Conservation (phyloP, 2,797 vertebrate genomes). For the Anableps anableps region DNA sequence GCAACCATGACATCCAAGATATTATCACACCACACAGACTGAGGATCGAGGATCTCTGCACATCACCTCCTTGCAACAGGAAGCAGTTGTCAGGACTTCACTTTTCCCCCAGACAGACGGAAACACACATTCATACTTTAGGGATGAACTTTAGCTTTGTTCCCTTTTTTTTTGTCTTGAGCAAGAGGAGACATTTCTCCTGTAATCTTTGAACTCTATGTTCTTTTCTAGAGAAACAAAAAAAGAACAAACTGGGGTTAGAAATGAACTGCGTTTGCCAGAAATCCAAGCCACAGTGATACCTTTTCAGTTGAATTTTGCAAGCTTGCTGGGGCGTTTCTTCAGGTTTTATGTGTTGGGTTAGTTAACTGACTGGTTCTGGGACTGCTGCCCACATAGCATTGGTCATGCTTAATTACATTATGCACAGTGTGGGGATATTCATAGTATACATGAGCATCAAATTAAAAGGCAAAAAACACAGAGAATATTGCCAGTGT, state of each 20-base stretch:
- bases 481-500: slow-evolving; percentile 72
- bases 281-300: background rate
- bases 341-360: slow-evolving; percentile 83
- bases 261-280: background rate
- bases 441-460: slow-evolving; percentile 71
- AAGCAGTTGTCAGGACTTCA: slow-evolving; percentile 20
- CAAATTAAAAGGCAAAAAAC: slow-evolving; percentile 66
- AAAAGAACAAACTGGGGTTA: slow-evolving; percentile 1
- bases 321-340: slow-evolving; percentile 59
- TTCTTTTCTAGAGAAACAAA: background rate
- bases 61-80: slow-evolving; percentile 7
- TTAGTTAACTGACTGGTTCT: slow-evolving; percentile 74
- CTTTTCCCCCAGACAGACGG: slow-evolving; percentile 25
- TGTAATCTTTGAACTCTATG: slow-evolving; percentile 28
- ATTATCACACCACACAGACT: background rate
- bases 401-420: slow-evolving; percentile 86
- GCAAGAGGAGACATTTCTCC: slow-evolving; percentile 48
- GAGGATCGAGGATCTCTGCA: background rate
- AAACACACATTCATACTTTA: slow-evolving; percentile 10
- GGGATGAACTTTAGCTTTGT: slow-evolving; percentile 42
- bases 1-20: slow-evolving; percentile 13
- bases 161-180: slow-evolving; percentile 26
- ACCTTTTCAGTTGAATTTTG: slow-evolving; percentile 1
- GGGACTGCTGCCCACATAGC: slow-evolving; percentile 78
- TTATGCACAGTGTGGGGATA: slow-evolving; percentile 73